These are phyloP conservation scores for Diorhabda sublineata DNA, from an alignment of 1,140 invertebrate genomes.

Conservation along the genomic window DNA sequence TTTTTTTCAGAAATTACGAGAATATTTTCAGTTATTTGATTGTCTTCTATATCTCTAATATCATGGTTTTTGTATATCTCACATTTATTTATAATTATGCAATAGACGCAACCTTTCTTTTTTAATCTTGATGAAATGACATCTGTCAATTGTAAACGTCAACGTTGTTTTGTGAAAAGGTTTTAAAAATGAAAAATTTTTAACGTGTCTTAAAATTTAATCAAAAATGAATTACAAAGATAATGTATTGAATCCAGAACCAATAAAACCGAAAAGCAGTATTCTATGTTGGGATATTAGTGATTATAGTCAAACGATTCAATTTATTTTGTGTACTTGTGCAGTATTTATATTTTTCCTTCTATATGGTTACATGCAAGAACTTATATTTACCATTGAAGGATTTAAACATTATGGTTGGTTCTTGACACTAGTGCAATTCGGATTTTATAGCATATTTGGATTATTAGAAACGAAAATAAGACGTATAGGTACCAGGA, in stretches of 20 bases:
- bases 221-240: not conserved
- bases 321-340: conserved; percentile 71
- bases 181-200: no score
- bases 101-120: no score
- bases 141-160: no score
- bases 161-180: no score
- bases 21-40: no score
- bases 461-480: conserved; percentile 71
- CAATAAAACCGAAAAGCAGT: conserved; percentile 50
- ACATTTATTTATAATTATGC: no score
- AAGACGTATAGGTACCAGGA: conserved; percentile 60
- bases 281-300: conserved; percentile 73
- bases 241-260: conserved; percentile 26
- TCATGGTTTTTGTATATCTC: no score
- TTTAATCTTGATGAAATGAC: no score
- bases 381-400: conserved; percentile 85
- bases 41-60: no score
- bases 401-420: conserved; percentile 87
- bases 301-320: conserved; percentile 58
- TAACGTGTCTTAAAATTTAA: no score
- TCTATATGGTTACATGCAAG: conserved; percentile 89
- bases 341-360: conserved; percentile 86
- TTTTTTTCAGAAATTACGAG: no score
- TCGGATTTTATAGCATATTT: conserved; percentile 79
- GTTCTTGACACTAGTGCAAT: conserved; percentile 91